These are phyloP conservation scores for Chymomyza caudatula DNA, from an alignment of 2,888 invertebrate genomes.

Conservation along the genomic window DNA sequence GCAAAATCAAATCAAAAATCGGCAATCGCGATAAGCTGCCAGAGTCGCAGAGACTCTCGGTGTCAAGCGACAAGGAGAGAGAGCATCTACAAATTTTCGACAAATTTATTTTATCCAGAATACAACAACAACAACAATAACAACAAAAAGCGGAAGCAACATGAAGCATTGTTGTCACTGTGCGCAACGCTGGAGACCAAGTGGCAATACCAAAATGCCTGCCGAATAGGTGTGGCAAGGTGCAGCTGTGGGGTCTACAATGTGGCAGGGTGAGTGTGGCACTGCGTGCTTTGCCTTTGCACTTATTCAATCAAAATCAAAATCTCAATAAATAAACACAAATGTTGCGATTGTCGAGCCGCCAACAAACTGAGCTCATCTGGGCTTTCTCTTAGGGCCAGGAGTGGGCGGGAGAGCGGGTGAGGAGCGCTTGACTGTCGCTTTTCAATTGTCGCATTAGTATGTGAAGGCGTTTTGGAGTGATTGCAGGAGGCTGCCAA, in stretches of 20 bases:
- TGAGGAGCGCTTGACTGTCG: background rate
- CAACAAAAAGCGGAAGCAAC: background rate
- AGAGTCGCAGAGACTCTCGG: background rate
- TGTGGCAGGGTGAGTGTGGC: background rate
- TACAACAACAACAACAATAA: background rate
- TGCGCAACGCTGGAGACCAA: background rate
- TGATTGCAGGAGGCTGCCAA: background rate
- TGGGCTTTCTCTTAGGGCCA: background rate
- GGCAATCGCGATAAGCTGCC: conserved; percentile 6
- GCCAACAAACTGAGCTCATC: background rate
- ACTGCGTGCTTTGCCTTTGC: conserved; percentile 39
- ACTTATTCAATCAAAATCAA: conserved; percentile 66
- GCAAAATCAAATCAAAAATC: conserved; percentile 1
- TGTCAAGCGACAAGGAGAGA: background rate
- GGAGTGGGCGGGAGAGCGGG: background rate
- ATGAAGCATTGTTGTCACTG: background rate
- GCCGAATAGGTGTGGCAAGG: background rate
- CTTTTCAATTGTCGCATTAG: conserved; percentile 1
- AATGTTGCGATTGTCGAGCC: background rate
- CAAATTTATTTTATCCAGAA: conserved; percentile 31
- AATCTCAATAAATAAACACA: conserved; percentile 63
- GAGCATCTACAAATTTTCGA: conserved; percentile 26
- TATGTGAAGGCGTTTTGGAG: background rate
- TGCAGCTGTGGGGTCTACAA: background rate
- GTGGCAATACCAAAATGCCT: background rate